phyloP scores from a whole-genome alignment of 2,797 vertebrate species.

The Ceryle rudis region DNA sequence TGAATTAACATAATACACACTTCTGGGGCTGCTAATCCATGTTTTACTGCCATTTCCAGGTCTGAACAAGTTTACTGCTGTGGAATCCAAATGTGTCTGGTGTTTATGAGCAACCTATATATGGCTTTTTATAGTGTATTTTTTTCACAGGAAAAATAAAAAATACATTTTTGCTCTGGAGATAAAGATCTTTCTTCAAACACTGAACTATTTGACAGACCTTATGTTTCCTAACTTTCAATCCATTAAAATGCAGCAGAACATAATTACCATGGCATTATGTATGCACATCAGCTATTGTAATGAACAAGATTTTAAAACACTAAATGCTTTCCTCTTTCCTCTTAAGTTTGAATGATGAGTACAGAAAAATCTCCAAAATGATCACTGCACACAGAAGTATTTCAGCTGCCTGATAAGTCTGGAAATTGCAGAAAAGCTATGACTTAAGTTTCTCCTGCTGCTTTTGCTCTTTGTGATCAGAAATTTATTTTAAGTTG shows the following conservation, averaged over 20 bases:
- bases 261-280: background rate
- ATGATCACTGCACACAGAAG: background rate
- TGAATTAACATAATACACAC: background rate
- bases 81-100: background rate
- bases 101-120: background rate
- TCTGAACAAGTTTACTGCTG: background rate
- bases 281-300: background rate
- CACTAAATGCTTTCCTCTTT: background rate
- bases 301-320: background rate
- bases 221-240: background rate
- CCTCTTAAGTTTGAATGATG: background rate
- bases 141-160: background rate
- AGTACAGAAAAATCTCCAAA: background rate
- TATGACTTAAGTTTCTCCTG: background rate
- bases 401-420: background rate
- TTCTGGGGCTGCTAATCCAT: background rate
- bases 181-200: background rate
- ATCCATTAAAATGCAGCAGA: background rate
- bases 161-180: background rate
- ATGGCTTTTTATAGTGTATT: background rate
- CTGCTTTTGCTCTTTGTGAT: background rate
- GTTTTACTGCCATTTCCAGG: background rate
- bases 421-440: background rate
- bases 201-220: background rate
- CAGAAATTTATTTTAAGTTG: background rate